phyloP scores from a whole-genome alignment of 2,797 vertebrate genomes.

The Eleutherodactylus coqui region DNA sequence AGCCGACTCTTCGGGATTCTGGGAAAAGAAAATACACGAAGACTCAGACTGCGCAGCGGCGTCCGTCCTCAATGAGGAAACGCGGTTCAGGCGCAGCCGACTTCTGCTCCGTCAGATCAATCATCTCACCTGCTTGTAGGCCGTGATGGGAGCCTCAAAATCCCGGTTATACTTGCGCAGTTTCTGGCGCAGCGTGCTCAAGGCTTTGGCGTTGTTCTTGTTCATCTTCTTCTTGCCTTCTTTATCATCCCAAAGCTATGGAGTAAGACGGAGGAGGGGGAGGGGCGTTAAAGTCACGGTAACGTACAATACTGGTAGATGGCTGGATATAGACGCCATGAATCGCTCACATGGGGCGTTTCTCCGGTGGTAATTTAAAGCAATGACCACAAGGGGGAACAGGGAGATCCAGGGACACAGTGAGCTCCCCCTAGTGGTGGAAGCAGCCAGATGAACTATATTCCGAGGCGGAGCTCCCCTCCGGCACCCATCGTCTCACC shows the following conservation, averaged over 20 bases:
- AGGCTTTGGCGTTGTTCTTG: slow-evolving; percentile 92
- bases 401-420: too few species aligned
- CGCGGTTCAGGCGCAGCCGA: background rate
- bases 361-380: too few species aligned
- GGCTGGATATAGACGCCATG: too few species aligned
- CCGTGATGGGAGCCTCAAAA: slow-evolving; percentile 82
- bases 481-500: slow-evolving; percentile 69
- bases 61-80: background rate
- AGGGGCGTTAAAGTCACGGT: background rate
- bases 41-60: background rate
- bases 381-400: too few species aligned
- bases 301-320: too few species aligned
- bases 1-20: slow-evolving; percentile 91
- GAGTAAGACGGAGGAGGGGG: background rate
- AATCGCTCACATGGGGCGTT: too few species aligned
- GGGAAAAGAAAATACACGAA: slow-evolving; percentile 13
- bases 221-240: slow-evolving; percentile 96
- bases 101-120: background rate
- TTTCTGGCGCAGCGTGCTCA: slow-evolving; percentile 92
- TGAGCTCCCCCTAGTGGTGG: background rate
- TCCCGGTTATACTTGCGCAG: slow-evolving; percentile 93
- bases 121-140: slow-evolving; percentile 85
- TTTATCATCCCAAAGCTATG: slow-evolving; percentile 91
- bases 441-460: too few species aligned
- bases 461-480: background rate